These are phyloP conservation scores for Hyla sarda DNA, from an alignment of 2,113 vertebrate genomes.

Conservation along the genomic window DNA sequence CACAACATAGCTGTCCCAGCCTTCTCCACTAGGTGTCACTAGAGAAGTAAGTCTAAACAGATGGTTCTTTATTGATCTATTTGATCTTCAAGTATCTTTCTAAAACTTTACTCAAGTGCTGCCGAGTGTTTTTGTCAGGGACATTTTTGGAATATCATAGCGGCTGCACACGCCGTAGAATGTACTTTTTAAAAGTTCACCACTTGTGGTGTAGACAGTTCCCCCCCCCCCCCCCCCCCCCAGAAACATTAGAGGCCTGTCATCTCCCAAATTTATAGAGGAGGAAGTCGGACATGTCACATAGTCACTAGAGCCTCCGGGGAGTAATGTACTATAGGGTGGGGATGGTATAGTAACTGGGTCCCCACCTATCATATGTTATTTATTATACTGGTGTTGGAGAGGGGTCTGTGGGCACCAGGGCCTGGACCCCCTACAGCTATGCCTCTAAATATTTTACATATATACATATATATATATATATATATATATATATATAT, in stretches of 20 bases:
- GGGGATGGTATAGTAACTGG: not conserved
- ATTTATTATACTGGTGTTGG: no score
- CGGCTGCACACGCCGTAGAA: not conserved
- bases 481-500: no score
- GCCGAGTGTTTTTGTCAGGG: not conserved
- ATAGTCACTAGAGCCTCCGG: constrained; percentile 4
- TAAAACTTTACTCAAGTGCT: not conserved
- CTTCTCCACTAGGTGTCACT: constrained; percentile 1
- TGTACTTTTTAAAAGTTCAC: not conserved
- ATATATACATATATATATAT: no score
- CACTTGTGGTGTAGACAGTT: constrained; percentile 33
- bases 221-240: no score
- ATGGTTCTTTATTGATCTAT: not conserved
- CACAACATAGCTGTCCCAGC: not conserved
- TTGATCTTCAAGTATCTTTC: not conserved
- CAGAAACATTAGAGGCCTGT: constrained; percentile 33
- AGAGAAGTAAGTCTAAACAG: not conserved
- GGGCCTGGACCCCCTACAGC: no score
- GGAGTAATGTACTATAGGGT: not conserved
- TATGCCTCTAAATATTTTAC: no score
- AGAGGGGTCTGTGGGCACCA: no score
- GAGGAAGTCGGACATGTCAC: constrained; percentile 18
- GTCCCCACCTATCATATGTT: not conserved
- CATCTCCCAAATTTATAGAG: constrained; percentile 27
- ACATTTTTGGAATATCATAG: constrained; percentile 40